Conservation (phyloP, 2,113 vertebrate genomes). For the Macrotus californicus region DNA sequence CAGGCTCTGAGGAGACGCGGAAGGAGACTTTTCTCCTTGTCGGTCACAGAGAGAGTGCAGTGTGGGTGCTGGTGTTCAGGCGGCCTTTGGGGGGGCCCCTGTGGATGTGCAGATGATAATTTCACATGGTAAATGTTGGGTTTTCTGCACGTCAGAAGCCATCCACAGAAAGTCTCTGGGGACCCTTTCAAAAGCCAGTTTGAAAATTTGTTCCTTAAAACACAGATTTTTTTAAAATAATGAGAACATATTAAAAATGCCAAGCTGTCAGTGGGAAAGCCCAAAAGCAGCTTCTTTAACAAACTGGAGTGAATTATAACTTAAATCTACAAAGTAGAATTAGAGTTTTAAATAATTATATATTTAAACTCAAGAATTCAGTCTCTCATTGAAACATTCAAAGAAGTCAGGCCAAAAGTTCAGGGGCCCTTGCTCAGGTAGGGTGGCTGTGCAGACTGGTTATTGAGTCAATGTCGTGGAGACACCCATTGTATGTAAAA, state of each 20-base stretch:
- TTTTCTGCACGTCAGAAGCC: slow-evolving; percentile 51
- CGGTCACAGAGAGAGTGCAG: not conserved
- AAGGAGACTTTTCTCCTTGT: not conserved
- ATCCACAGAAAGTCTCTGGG: slow-evolving; percentile 42
- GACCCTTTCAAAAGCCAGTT: slow-evolving; percentile 55
- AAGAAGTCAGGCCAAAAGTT: not conserved
- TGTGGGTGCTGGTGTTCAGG: not conserved
- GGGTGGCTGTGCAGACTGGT: not conserved
- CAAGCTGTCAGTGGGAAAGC: slow-evolving; percentile 39
- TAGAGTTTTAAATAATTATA: slow-evolving; percentile 9
- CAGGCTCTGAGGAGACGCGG: not conserved
- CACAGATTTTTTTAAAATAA: slow-evolving; percentile 52
- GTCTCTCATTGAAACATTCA: not conserved
- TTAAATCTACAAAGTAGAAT: slow-evolving; percentile 47
- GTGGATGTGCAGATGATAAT: not conserved
- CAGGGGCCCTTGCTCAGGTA: not conserved
- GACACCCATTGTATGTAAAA: not conserved
- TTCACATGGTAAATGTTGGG: not conserved
- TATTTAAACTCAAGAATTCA: slow-evolving; percentile 16
- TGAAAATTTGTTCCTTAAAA: slow-evolving; percentile 57
- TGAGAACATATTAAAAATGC: slow-evolving; percentile 49
- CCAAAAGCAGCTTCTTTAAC: slow-evolving; percentile 15
- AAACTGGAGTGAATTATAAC: slow-evolving; percentile 37
- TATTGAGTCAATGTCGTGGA: not conserved
- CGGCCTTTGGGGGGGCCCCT: not conserved